phyloP scores from a whole-genome alignment of 2,113 vertebrate genomes.

The Rhipidura dahli region DNA sequence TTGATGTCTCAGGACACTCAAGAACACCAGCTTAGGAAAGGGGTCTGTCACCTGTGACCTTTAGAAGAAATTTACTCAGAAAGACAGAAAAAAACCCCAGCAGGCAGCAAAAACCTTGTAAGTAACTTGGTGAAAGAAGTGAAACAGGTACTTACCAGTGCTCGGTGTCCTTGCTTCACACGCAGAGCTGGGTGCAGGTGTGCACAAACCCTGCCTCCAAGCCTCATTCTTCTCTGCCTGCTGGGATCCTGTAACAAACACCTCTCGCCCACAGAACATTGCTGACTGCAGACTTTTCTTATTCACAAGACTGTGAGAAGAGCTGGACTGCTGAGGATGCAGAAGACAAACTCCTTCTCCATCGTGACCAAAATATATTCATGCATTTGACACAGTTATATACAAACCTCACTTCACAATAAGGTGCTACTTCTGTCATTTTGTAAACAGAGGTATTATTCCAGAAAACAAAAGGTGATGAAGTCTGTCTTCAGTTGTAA shows the following conservation, averaged over 20 bases:
- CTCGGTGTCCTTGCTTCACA: background rate
- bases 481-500: background rate
- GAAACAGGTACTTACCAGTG: background rate
- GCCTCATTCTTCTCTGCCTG: background rate
- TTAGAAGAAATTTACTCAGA: background rate
- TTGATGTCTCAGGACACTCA: background rate
- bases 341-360: background rate
- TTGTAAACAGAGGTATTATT: background rate
- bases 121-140: background rate
- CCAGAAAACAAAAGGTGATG: background rate
- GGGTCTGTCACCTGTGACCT: background rate
- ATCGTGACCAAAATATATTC: background rate
- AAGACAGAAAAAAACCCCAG: background rate
- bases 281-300: background rate
- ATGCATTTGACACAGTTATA: background rate
- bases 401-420: background rate
- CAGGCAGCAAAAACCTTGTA: background rate
- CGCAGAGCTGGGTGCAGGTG: fast-evolving
- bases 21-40: background rate
- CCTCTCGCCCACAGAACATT: background rate
- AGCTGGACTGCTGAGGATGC: background rate
- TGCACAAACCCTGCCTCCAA: background rate
- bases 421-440: background rate
- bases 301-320: background rate
- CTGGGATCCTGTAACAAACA: background rate